Conservation (phyloP, 1,140 invertebrate genomes). For the Megathymus violae region DNA sequence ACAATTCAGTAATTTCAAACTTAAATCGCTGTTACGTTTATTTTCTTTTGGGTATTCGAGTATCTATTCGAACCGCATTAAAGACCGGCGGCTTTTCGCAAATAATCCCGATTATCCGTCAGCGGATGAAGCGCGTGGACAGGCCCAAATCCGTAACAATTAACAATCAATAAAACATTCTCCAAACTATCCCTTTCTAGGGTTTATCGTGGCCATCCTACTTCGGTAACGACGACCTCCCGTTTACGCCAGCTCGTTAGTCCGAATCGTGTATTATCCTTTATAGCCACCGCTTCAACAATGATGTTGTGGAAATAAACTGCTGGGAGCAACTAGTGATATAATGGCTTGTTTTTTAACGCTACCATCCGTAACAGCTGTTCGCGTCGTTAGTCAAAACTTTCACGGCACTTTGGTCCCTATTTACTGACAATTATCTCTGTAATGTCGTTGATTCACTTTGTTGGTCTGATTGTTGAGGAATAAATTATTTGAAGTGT, state of each 20-base stretch:
- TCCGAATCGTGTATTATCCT: conserved; percentile 57
- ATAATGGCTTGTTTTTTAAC: conserved; percentile 48
- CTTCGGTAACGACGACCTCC: conserved; percentile 36
- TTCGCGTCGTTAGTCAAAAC: conserved; percentile 34
- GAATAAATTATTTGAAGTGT: too few relatives aligned
- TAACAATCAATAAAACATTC: conserved; percentile 53
- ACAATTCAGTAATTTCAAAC: conserved; percentile 24
- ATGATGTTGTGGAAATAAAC: conserved; percentile 57
- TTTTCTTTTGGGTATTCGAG: conserved; percentile 15
- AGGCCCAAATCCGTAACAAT: conserved; percentile 43
- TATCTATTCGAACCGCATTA: conserved; percentile 28
- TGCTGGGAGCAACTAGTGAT: conserved; percentile 55
- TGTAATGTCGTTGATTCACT: conserved; percentile 12
- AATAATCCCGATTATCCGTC: conserved; percentile 29
- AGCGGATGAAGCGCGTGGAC: conserved; percentile 19
- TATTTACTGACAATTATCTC: conserved; percentile 25
- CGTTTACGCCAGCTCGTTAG: conserved; percentile 57
- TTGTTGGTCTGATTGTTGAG: too few relatives aligned
- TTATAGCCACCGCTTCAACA: conserved; percentile 52
- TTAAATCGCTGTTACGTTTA: conserved; percentile 20
- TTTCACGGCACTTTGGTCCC: conserved; percentile 31
- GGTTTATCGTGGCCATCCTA: conserved; percentile 46
- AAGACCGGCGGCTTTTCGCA: conserved; percentile 11
- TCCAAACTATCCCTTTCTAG: conserved; percentile 37
- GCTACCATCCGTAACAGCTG: conserved; percentile 19